phyloP scores from a whole-genome alignment of 2,797 vertebrate genomes.

The Anolis apletophallus region DNA sequence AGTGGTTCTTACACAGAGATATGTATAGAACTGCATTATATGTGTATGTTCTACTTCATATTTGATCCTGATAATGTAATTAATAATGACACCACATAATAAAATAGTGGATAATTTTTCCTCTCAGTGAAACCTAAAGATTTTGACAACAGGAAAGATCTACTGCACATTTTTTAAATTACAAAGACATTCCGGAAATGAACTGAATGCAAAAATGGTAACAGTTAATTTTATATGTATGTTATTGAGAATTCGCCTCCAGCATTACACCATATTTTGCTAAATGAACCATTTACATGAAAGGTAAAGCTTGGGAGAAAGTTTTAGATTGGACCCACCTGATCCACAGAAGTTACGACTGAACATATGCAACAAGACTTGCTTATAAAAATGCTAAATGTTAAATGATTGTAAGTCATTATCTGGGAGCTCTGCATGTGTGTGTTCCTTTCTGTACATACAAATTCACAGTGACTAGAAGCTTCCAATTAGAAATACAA shows the following conservation, averaged over 20 bases:
- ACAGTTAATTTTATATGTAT: background rate
- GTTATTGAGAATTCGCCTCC: background rate
- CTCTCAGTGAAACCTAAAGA: background rate
- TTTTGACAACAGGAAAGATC: background rate
- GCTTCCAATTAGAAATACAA: background rate
- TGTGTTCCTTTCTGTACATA: background rate
- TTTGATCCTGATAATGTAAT: background rate
- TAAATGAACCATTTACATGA: background rate
- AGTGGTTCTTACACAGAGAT: background rate
- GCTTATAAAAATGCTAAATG: background rate
- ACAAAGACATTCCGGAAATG: background rate
- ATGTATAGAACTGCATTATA: background rate
- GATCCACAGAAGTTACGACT: background rate
- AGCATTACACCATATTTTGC: background rate
- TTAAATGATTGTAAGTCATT: background rate
- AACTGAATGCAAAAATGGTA: background rate
- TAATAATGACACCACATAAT: background rate
- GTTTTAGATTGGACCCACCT: rapidly evolving
- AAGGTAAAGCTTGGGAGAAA: background rate
- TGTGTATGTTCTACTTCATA: background rate
- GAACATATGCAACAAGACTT: rapidly evolving
- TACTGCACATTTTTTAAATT: background rate
- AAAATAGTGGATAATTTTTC: background rate
- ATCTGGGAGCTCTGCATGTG: background rate
- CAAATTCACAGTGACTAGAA: conserved; percentile 38